Evolutionary conservation across 2,888 invertebrate genomes (phyloP).

Genomic region (Hypena proboscidalis): DNA sequence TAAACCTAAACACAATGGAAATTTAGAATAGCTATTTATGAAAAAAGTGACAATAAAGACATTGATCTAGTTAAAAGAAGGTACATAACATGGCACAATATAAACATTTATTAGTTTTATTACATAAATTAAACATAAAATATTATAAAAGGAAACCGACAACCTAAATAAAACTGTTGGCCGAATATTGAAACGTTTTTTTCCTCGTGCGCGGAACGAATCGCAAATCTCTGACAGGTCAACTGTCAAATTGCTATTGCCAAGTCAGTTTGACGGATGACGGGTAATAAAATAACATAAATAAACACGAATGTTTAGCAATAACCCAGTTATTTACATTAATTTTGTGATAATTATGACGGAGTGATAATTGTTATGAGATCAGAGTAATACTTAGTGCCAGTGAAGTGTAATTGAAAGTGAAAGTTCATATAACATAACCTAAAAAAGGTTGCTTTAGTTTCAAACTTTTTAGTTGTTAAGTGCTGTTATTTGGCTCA

Average conservation of each 20-base stretch:
- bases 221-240: constrained; percentile 21
- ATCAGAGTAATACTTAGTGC: neutral
- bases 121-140: too few species aligned
- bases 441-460: constrained; percentile 29
- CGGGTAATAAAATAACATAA: constrained; percentile 30
- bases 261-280: constrained; percentile 38
- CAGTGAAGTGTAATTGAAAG: constrained; percentile 1
- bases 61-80: too few species aligned
- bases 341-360: neutral
- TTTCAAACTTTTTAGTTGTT: constrained; percentile 18
- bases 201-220: constrained; percentile 15
- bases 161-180: too few species aligned
- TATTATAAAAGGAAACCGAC: too few species aligned
- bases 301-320: constrained; percentile 23
- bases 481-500: neutral
- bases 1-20: too few species aligned
- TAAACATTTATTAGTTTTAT: too few species aligned
- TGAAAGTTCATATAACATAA: constrained; percentile 30
- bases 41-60: too few species aligned
- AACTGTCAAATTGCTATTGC: constrained; percentile 3
- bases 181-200: too few species aligned
- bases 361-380: neutral
- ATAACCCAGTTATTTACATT: neutral
- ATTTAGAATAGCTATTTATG: too few species aligned
- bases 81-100: too few species aligned